These are phyloP conservation scores for Cheilosia vernalis DNA, from an alignment of 2,888 invertebrate species.

Conservation along the genomic window DNA sequence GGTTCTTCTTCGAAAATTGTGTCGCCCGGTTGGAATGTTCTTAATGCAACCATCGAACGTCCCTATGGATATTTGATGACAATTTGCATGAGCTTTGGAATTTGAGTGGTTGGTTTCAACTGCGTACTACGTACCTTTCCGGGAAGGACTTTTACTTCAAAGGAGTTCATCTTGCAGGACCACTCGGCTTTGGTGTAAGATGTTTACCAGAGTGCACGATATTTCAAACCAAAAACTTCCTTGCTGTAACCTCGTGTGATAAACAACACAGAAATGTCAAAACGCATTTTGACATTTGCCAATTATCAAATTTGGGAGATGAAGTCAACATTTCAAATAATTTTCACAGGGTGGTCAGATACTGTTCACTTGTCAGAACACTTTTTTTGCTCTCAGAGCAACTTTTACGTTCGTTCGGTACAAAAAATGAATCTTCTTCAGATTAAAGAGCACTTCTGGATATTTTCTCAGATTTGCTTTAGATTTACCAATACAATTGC, in stretches of 20 bases:
- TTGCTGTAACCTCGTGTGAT: conserved; percentile 42
- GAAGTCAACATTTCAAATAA: background rate
- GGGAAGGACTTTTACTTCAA: conserved; percentile 80
- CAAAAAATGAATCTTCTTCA: too few species aligned
- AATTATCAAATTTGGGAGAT: background rate
- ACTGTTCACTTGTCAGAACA: too few species aligned
- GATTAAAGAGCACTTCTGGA: too few species aligned
- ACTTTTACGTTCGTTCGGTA: too few species aligned
- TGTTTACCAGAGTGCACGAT: background rate
- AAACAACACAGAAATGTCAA: conserved; percentile 55
- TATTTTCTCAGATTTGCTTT: too few species aligned
- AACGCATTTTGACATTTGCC: conserved; percentile 14
- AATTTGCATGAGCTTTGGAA: background rate
- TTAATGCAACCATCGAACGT: conserved; percentile 91
- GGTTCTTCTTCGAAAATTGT: conserved; percentile 95
- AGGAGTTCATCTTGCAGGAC: conserved; percentile 79
- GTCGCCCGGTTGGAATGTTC: conserved; percentile 88
- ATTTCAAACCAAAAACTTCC: background rate
- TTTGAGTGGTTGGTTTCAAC: background rate
- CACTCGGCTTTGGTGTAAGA: background rate
- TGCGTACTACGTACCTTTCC: conserved; percentile 79
- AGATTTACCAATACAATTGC: too few species aligned
- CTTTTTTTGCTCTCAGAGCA: too few species aligned
- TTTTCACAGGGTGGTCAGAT: background rate
- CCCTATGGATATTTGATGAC: conserved; percentile 85